Conservation (phyloP, 2,113 vertebrate species). For the Sander vitreus region DNA sequence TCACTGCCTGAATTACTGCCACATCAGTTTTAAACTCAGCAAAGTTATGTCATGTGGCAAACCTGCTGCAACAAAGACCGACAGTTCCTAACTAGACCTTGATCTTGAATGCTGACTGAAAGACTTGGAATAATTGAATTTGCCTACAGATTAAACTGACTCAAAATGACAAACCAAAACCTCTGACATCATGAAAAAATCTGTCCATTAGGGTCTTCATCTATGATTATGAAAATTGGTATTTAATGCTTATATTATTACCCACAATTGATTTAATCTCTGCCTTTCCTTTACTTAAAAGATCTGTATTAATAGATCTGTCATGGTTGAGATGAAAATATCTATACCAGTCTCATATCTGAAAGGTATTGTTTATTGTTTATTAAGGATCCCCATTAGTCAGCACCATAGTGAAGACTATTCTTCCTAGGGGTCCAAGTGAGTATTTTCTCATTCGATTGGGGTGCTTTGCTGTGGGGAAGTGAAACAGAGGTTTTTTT, state of each 20-base stretch:
- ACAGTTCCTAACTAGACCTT: neutral
- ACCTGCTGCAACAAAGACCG: neutral
- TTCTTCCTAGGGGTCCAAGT: too few relatives aligned
- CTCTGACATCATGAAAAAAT: neutral
- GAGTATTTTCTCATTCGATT: slow-evolving; percentile 34
- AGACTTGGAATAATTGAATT: neutral
- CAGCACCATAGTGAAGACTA: too few relatives aligned
- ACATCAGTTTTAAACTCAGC: neutral
- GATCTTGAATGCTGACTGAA: neutral
- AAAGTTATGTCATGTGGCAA: neutral
- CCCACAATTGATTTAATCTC: too few relatives aligned
- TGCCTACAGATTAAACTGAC: neutral
- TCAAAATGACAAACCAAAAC: neutral
- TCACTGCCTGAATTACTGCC: neutral
- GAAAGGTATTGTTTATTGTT: too few relatives aligned
- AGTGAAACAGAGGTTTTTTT: neutral
- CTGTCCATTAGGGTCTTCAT: neutral
- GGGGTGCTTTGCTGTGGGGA: slow-evolving; percentile 7
- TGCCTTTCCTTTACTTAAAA: too few relatives aligned
- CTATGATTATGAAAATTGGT: neutral
- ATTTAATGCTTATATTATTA: neutral
- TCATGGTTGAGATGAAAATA: neutral
- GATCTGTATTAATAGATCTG: neutral
- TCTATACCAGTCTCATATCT: neutral
- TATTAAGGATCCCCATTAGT: too few relatives aligned